Conservation (phyloP, 2,113 vertebrate species). For the Trochalopteron elliotii region DNA sequence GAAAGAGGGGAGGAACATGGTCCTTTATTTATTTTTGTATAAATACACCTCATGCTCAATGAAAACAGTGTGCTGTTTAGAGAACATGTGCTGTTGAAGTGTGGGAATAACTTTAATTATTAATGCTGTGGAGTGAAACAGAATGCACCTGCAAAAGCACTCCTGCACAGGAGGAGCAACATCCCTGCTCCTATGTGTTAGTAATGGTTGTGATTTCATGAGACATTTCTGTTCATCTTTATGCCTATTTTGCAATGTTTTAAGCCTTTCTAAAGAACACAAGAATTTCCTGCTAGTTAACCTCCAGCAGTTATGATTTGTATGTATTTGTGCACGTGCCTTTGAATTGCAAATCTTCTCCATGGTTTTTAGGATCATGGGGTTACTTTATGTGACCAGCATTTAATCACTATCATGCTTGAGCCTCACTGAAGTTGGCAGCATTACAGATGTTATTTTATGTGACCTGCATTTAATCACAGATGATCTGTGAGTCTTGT, state of each 20-base stretch:
- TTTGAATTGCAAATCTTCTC: neutral
- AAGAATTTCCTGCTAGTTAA: neutral
- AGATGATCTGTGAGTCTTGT: neutral
- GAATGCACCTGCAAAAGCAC: neutral
- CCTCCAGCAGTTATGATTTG: neutral
- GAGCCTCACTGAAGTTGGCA: neutral
- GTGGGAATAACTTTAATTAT: neutral
- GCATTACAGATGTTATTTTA: neutral
- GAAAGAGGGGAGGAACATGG: neutral
- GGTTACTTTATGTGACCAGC: constrained; percentile 3
- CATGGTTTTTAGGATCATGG: neutral
- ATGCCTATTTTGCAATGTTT: neutral
- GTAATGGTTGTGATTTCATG: neutral
- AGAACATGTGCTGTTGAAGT: neutral
- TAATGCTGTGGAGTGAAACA: neutral
- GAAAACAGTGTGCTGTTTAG: neutral
- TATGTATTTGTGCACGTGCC: neutral
- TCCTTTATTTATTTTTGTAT: neutral
- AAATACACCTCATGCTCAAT: neutral
- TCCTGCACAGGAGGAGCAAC: neutral
- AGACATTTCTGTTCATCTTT: neutral
- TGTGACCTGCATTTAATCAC: constrained; percentile 33
- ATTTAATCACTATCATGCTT: neutral
- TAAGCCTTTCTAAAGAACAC: neutral
- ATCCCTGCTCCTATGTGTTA: accelerated